Percentiles rank a stretch among this genome's conserved stretches.
phyloP scores from a whole-genome alignment of 2,113 vertebrate genomes.

The Aptenodytes patagonicus region DNA sequence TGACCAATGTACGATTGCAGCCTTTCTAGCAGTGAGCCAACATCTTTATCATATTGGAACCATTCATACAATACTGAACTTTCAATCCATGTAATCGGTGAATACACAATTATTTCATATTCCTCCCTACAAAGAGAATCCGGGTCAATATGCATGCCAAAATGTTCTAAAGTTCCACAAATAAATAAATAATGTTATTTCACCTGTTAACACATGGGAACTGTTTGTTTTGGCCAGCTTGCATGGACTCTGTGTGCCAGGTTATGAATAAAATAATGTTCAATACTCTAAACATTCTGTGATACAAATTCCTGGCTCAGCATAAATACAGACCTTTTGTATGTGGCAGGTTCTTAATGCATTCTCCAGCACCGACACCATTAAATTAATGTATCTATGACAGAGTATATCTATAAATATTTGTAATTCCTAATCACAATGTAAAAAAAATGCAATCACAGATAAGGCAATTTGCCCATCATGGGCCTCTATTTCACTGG shows the following conservation, averaged over 20 bases:
- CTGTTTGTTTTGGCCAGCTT: constrained; percentile 31
- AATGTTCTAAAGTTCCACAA: background rate
- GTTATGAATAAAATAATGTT: constrained; percentile 30
- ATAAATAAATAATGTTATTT: constrained; percentile 44
- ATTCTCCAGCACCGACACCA: constrained; percentile 18
- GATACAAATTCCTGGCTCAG: constrained; percentile 51
- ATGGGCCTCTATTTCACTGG: background rate
- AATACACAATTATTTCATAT: constrained; percentile 2
- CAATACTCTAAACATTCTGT: constrained; percentile 30
- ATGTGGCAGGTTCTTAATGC: constrained; percentile 20
- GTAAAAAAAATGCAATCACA: background rate
- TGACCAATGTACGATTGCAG: background rate
- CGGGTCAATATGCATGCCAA: background rate
- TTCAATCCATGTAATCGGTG: background rate
- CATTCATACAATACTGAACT: background rate
- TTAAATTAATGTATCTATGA: background rate
- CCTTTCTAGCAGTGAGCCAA: background rate
- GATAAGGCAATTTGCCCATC: background rate
- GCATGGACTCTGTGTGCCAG: background rate
- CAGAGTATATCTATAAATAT: background rate
- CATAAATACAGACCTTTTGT: constrained; percentile 10
- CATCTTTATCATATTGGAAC: constrained; percentile 43
- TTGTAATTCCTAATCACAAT: background rate
- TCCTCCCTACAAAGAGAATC: background rate
- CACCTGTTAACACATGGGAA: constrained; percentile 47